Evolutionary conservation across 2,113 vertebrate genomes (phyloP), one percentile per base, ranked within the genome.

Genomic region (Cynoglossus semilaevis): DNA sequence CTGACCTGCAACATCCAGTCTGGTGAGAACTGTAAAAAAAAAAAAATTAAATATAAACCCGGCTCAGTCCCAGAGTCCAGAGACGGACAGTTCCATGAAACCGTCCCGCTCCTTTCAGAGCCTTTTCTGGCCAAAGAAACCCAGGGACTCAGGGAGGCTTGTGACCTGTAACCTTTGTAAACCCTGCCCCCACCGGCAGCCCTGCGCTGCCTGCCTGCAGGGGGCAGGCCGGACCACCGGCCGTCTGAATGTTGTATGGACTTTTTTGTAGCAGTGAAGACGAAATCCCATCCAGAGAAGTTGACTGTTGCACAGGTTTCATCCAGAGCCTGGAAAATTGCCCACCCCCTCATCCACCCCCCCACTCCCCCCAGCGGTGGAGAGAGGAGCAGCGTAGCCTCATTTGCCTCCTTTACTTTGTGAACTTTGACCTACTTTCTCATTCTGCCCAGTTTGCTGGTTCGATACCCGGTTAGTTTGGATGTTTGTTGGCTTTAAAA

Each of bases 41-140:
- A 29, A 6, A 2, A 29, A 6, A n/a, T n/a, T n/a, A n/a, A n/a
- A n/a, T n/a, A n/a, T n/a, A n/a, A n/a, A 45, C 15, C 10, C 7
- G 46, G 43, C 5, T 5, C 34, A 29, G 22, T 29, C 47, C 4
- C 38, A 41, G 10, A 41, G 38, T 14, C 44, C 45, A 19, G 8
- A 15, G 16, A 9, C 41, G 38, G 4, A 12, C 35, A 52, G 9
- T 14, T 66, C 34, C 18, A 64, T 43, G 4, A 11, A 51, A 14
- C 41, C 66, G 19, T 51, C 42, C 40, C 18, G 70, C 62, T 62
- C 58, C 63, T 64, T 48, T 85, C 67, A 63, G 81, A 75, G n/a
- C 58, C 72, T 81, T n/a, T n/a, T n/a, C 64, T 90, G 90, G 90
- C 88, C 89, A 87, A 88, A 91, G 91, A 86, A 88, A 89, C 84